Percentiles rank a stretch among this genome's conserved stretches.
phyloP scores from a whole-genome alignment of 1,140 invertebrate species.

The Papilio dardanus region DNA sequence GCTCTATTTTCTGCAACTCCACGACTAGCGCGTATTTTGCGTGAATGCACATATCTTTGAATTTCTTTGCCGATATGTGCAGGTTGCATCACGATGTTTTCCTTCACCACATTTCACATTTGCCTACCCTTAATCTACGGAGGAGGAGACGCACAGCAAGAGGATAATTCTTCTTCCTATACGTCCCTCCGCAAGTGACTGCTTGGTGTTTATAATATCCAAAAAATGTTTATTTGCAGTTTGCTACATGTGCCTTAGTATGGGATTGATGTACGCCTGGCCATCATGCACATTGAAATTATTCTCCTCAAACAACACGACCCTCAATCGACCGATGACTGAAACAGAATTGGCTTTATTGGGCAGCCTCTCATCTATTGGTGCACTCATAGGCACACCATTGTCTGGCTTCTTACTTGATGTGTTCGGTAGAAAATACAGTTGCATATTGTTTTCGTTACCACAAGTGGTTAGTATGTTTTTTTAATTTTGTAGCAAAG shows the following conservation, averaged over 20 bases:
- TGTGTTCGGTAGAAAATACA: conserved; percentile 59
- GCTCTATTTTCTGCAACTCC: too few species aligned
- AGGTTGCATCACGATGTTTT: too few species aligned
- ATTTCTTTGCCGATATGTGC: too few species aligned
- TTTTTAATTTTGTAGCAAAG: neutral
- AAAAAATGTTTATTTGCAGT: conserved; percentile 51
- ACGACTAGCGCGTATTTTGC: too few species aligned
- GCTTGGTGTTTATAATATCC: too few species aligned
- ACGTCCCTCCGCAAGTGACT: too few species aligned
- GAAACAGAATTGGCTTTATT: conserved; percentile 58
- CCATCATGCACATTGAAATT: conserved; percentile 59
- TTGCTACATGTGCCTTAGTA: conserved; percentile 53
- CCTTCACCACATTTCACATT: too few species aligned
- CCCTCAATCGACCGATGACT: conserved; percentile 60
- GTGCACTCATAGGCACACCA: conserved; percentile 56
- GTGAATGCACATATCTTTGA: too few species aligned
- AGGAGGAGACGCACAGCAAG: too few species aligned
- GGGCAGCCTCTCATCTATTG: conserved; percentile 58
- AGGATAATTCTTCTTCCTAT: too few species aligned
- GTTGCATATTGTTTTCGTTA: conserved; percentile 46
- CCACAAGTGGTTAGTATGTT: conserved; percentile 53
- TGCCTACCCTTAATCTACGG: too few species aligned
- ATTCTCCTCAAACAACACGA: conserved; percentile 62
- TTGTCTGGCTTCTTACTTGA: conserved; percentile 55
- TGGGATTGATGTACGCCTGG: conserved; percentile 62